Conservation (phyloP, 2,113 vertebrate genomes). For the Semnornis frantzii region DNA sequence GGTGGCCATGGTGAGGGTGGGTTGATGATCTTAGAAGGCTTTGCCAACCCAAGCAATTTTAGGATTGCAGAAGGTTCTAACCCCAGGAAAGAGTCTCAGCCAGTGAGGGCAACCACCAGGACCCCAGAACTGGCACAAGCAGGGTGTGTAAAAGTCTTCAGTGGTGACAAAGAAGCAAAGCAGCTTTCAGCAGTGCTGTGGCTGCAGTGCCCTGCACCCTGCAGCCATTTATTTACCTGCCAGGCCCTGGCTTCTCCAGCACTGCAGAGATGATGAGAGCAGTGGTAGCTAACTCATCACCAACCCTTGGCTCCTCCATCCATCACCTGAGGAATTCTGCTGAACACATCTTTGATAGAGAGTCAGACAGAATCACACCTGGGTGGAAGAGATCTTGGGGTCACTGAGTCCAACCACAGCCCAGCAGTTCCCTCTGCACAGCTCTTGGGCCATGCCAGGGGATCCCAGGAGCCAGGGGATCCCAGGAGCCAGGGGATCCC, state of each 20-base stretch:
- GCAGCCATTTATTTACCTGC: not conserved
- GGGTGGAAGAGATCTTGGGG: too few species aligned
- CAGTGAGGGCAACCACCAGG: fast-evolving
- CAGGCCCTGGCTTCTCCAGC: not conserved
- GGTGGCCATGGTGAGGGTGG: too few species aligned
- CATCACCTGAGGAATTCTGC: not conserved
- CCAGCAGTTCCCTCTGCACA: too few species aligned
- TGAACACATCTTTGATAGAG: not conserved
- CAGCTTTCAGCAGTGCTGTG: not conserved
- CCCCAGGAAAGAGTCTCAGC: not conserved
- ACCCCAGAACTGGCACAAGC: not conserved
- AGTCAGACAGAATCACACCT: too few species aligned
- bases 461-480: too few species aligned
- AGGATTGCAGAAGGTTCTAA: not conserved
- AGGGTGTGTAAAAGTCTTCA: not conserved
- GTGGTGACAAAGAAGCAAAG: not conserved
- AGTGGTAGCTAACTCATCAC: conserved; percentile 61
- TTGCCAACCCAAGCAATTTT: too few species aligned
- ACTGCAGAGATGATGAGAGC: conserved; percentile 34
- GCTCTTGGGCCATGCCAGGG: too few species aligned
- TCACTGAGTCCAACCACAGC: too few species aligned
- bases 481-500: too few species aligned
- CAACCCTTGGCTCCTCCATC: not conserved
- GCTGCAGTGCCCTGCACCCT: not conserved
- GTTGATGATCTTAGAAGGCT: too few species aligned